A percentile compares a stretch with the other conserved stretches of the same genome.
These are phyloP conservation scores for Brenthis hecate DNA, from an alignment of 2,888 invertebrate genomes.

Conservation along the genomic window DNA sequence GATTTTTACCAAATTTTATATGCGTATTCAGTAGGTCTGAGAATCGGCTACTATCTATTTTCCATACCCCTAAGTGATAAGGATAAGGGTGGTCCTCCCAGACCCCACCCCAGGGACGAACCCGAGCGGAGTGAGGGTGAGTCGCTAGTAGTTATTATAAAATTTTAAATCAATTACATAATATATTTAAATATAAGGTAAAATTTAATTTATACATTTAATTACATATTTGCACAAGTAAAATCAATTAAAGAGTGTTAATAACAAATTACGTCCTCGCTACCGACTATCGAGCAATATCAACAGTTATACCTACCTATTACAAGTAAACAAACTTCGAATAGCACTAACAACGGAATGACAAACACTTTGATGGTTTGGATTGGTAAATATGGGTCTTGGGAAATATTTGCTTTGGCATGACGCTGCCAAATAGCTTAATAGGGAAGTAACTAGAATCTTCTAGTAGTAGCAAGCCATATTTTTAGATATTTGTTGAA, in stretches of 20 bases:
- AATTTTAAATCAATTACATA: too few species aligned
- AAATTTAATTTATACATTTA: too few species aligned
- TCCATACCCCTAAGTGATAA: too few species aligned
- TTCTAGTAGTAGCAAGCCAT: background rate
- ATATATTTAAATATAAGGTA: too few species aligned
- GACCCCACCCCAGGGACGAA: too few species aligned
- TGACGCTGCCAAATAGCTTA: conserved; percentile 2
- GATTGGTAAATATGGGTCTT: conserved; percentile 10
- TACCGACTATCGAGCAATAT: background rate
- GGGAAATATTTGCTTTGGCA: conserved; percentile 11
- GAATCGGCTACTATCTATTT: too few species aligned
- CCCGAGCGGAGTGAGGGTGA: too few species aligned
- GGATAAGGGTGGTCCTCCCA: too few species aligned
- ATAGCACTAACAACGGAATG: background rate
- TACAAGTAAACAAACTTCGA: conserved; percentile 20
- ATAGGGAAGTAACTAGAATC: conserved; percentile 1
- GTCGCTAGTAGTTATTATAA: too few species aligned
- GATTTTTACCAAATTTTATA: too few species aligned
- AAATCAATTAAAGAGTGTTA: background rate
- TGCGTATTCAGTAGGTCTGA: too few species aligned
- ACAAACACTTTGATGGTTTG: conserved; percentile 25
- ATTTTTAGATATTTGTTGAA: background rate
- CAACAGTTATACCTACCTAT: background rate
- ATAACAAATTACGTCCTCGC: background rate
- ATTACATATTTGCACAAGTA: too few species aligned